Conservation (phyloP, 1,140 invertebrate genomes). For the Penaeus chinensis region DNA sequence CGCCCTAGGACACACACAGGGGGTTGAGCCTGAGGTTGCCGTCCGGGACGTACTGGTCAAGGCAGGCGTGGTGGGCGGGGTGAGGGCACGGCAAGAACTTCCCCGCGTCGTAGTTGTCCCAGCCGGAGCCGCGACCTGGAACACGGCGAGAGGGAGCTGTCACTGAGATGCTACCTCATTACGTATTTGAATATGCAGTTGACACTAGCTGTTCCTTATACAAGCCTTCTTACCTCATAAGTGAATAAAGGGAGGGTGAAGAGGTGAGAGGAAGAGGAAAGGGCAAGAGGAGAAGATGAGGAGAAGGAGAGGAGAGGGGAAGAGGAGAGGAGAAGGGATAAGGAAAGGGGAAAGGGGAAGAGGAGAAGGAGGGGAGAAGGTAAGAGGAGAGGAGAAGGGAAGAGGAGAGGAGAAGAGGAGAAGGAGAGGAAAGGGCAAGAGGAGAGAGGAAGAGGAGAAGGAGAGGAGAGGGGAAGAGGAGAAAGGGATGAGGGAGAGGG, state of each 20-base stretch:
- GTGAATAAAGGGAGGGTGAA: background rate
- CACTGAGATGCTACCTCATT: no score
- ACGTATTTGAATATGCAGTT: no score
- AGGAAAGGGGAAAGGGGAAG: no score
- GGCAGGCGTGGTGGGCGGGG: slow-evolving; percentile 62
- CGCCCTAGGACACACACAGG: slow-evolving; percentile 15
- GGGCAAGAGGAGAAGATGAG: no score
- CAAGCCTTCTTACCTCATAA: no score
- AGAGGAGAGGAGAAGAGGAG: background rate
- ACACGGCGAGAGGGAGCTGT: background rate
- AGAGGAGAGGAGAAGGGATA: no score
- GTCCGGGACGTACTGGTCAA: slow-evolving; percentile 64
- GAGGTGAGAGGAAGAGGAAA: background rate
- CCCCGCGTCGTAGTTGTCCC: slow-evolving; percentile 58
- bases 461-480: background rate
- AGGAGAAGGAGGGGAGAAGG: no score
- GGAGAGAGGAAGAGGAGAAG: background rate
- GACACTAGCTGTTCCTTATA: no score
- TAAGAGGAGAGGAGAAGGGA: no score
- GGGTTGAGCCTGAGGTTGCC: slow-evolving; percentile 64
- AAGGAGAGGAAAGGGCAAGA: background rate
- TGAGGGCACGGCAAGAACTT: slow-evolving; percentile 61
- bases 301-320: no score
- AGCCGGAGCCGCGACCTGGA: slow-evolving; percentile 41
- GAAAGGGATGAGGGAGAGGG: background rate